Evolutionary conservation across 2,113 vertebrate genomes (phyloP).

Genomic region (Microtus ochrogaster): DNA sequence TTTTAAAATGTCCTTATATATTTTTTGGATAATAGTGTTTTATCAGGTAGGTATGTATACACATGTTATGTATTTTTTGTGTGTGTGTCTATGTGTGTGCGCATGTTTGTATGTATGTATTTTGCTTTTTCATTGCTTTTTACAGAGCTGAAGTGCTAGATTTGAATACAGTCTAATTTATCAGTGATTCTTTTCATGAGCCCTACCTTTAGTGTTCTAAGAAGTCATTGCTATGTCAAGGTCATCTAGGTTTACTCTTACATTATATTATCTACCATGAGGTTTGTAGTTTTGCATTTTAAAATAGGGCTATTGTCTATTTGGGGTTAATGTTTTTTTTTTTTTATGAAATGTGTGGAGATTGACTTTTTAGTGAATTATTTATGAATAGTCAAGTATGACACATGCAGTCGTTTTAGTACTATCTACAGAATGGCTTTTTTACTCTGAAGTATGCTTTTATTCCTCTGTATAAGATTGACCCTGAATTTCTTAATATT

Average conservation of each 20-base stretch:
- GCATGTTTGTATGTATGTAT: background rate
- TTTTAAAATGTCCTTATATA: background rate
- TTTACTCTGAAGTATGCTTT: background rate
- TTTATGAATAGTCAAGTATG: background rate
- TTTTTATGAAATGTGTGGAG: background rate
- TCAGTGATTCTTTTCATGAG: background rate
- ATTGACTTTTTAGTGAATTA: background rate
- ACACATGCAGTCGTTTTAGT: background rate
- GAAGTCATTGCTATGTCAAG: background rate
- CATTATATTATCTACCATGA: background rate
- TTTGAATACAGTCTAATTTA: background rate
- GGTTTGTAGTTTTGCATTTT: background rate
- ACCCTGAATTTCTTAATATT: background rate
- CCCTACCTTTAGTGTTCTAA: background rate
- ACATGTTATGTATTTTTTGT: background rate
- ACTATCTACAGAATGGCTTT: background rate
- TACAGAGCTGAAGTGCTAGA: background rate
- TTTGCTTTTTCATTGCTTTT: background rate
- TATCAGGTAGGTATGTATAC: too few species aligned
- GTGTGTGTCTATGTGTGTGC: too few species aligned
- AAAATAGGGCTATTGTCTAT: background rate
- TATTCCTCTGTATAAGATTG: background rate
- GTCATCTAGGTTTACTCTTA: background rate
- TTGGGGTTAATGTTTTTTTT: background rate
- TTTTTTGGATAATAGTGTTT: background rate